Evolutionary conservation across 2,113 vertebrate species (phyloP), one percentile per base, ranked within the genome.

Genomic region (Psephotus haematonotus): DNA sequence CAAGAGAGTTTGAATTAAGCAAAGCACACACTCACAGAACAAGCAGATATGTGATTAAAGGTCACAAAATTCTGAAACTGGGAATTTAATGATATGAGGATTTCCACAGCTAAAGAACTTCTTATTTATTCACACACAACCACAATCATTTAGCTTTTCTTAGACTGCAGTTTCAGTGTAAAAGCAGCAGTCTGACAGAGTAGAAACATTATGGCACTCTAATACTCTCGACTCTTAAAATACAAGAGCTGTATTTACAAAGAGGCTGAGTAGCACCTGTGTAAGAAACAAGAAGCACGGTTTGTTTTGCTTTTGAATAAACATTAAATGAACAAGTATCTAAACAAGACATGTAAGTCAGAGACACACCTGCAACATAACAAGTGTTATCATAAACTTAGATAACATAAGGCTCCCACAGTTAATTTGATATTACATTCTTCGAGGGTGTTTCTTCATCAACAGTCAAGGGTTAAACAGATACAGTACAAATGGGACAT

Each of bases 401-500:
- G 28, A 25, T 7, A 50, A 33, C 22, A 7, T 23, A 20, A 80
- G 19, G 15, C 17, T 69, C 20, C 43, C 18, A 20, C 7, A 1
- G 33, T 41, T 41, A 5, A 41, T 31, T 17, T 70, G 12, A 4
- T 27, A 46, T 12, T 19, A 12, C 6, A 35, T 27, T 33, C 39
- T 37, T 43, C 10, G 4, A 57, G 22, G 8, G 16, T 33, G 17
- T 57, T 68, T 74, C 27, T n/a, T 52, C n/a, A 52, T 11, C 29
- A 23, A 1, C 31, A 25, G 5, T 11, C 31, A 13, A 37, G 11
- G 11, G 41, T 39, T 57, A 64, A 44, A 80, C 7, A 31, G 46
- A 52, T 7, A 15, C 23, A 25, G 22, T 5, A 7, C 1, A 1
- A 43, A 29, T 10, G 10, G 12, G 9, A 2, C 23, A 47, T 39